Base-by-base conservation (phyloP, 2,797 vertebrate genomes). In the Rhynchonycteris naso region DNA sequence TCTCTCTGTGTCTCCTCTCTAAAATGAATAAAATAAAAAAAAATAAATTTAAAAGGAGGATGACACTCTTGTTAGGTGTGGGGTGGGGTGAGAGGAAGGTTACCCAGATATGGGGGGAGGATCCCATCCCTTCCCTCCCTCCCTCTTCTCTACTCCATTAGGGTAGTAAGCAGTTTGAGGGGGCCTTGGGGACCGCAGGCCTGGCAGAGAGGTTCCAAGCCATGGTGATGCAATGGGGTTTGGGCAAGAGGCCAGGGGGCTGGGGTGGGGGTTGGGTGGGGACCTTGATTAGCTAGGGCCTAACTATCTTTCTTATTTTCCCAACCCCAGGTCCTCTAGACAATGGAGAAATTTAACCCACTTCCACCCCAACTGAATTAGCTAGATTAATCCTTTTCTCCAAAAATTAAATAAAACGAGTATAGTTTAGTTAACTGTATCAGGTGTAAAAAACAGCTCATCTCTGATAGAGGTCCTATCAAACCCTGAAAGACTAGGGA, bases 161-260 rank as follows among this genome's bases (percentile, higher is more conserved):
- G 84, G 78, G 90, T 88, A 78, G 83, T 95, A 90, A 96, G 81
- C 90, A 92, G 88, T 96, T 59, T 93, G 72, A 89, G 88, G 95
- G 92, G 93, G n/a, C 28, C 84, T 91, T 71, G 91, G 91, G 97
- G 79, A 96, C 83, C 78, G 72, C 79, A 87, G 92, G 83, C 92
- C 95, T 95, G 92, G 93, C 93, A 94, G 94, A 94, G 94, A 89
- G 79, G 71, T 80, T 94, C 79, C 52, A 90, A 96, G 85, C 91
- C 61, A 93, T 83, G 75, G 95, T 97, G 97, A 97, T 96, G 95
- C 96, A 97, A 97, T 96, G 93, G 91, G 92, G 84, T 96, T 96
- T 97, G 93, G 97, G 97, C 96, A 95, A 94, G 88, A 96, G 93
- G 96, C 96, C 96, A 96, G 94, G 52, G 93, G 91, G 93, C 61